Base-by-base conservation (phyloP, 1,140 invertebrate genomes). In the Pygmarrhopalites habei region DNA sequence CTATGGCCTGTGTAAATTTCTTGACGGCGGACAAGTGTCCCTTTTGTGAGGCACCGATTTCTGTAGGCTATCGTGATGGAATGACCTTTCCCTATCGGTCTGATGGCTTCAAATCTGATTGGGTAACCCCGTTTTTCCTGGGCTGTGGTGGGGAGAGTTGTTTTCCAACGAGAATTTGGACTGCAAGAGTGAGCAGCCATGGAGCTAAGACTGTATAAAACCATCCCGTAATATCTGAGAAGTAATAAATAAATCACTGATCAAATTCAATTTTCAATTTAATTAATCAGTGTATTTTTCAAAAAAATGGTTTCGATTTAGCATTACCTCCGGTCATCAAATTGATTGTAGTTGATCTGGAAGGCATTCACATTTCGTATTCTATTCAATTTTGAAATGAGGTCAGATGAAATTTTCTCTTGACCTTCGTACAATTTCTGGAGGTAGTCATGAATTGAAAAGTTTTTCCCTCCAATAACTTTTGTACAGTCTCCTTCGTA, bases 1-100 rank as follows among this genome's bases (percentile, higher is more conserved):
- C 85, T 86, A 74, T 89, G 89, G 0, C 85, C 85, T 61, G 85
- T 80, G 7, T 78, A 75, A 4, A 90, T 76, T 74, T 89, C 84
- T 46, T 86, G 82, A 25, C 85, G 77, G 15, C 88, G 76, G 64
- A 82, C 84, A 1, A 80, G 78, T 0, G 86, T 86, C 35, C 86
- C 85, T 17, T 43, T 58, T n/a, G 56, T 58, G 7, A 56, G 39
- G 23, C 53, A 39, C 14, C 47, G 47, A 29, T 64, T 58, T 21
- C 56, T 30, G 26, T 64, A 56, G 3, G 62, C 46, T 12, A 64
- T 64, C 7, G 53, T 35, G 30, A 35, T 23, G 5, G 19, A 28
- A 39, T 12, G 19, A 7, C 53, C 53, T 35, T 35, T 2, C n/a
- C 4, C 3, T n/a, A 56, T 56, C 12, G 15, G 15, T 4, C 25